Conservation (phyloP, 2,113 vertebrate genomes). For the Actenoides hombroni region DNA sequence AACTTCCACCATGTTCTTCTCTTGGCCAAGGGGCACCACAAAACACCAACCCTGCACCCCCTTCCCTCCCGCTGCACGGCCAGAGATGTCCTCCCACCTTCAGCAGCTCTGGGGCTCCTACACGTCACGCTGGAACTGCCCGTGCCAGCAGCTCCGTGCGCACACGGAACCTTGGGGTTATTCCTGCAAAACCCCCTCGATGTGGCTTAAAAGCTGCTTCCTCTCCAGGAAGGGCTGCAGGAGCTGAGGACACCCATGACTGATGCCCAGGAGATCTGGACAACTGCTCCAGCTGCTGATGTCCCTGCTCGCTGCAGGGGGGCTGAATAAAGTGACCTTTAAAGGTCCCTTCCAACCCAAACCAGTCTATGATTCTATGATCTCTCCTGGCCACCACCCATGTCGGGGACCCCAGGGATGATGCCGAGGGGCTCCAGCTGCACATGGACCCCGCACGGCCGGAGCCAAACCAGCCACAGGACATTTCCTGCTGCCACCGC, state of each 20-base stretch:
- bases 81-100: neutral
- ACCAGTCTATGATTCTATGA: neutral
- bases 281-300: neutral
- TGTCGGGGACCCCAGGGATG: neutral
- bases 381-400: neutral
- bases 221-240: neutral
- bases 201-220: neutral
- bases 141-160: neutral
- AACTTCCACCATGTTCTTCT: neutral
- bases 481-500: accelerated
- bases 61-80: neutral
- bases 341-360: neutral
- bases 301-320: neutral
- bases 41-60: neutral
- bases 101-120: neutral
- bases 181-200: neutral
- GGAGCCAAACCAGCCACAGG: neutral
- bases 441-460: accelerated
- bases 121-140: accelerated
- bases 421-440: neutral
- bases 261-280: neutral
- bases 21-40: neutral
- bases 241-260: neutral
- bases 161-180: neutral
- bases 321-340: neutral